A percentile compares a stretch with the other conserved stretches of the same genome.
These are phyloP conservation scores for Apodemus sylvaticus DNA, from an alignment of 2,113 vertebrate genomes.

Conservation along the genomic window DNA sequence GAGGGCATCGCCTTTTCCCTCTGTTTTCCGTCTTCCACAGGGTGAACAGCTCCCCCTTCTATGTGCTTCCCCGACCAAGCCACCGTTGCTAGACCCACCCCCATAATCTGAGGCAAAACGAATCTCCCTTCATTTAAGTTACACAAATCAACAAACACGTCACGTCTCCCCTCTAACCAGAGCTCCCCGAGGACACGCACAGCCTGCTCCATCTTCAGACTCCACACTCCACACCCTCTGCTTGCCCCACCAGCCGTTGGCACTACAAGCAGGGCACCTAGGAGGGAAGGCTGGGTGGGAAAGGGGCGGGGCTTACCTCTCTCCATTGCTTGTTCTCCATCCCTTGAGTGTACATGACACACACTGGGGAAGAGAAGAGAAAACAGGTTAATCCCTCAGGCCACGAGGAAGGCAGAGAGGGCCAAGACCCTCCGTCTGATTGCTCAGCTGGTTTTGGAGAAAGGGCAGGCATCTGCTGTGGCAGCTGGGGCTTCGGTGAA, in stretches of 20 bases:
- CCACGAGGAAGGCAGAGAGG: neutral
- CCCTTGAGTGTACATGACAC: slow-evolving; percentile 94
- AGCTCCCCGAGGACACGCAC: neutral
- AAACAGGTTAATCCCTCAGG: neutral
- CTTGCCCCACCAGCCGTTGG: neutral
- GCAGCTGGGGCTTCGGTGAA: neutral
- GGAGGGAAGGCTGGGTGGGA: no score
- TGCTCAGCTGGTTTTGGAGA: neutral
- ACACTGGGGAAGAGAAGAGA: slow-evolving; percentile 85
- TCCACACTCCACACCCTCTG: neutral
- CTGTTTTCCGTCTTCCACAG: neutral
- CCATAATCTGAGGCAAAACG: neutral
- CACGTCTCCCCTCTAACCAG: neutral
- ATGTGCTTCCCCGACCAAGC: neutral
- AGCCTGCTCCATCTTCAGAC: neutral
- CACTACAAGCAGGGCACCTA: no score
- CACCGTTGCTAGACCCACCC: neutral
- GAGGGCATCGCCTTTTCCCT: neutral
- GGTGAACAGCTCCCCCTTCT: neutral
- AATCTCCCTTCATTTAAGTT: neutral
- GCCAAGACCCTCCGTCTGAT: neutral
- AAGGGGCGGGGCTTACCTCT: slow-evolving; percentile 88
- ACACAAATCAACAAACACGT: neutral
- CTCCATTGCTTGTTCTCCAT: slow-evolving; percentile 95
- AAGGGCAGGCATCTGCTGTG: neutral